Evolutionary conservation across 1,140 invertebrate genomes (phyloP).

Genomic region (Trypoxylus dichotomus): DNA sequence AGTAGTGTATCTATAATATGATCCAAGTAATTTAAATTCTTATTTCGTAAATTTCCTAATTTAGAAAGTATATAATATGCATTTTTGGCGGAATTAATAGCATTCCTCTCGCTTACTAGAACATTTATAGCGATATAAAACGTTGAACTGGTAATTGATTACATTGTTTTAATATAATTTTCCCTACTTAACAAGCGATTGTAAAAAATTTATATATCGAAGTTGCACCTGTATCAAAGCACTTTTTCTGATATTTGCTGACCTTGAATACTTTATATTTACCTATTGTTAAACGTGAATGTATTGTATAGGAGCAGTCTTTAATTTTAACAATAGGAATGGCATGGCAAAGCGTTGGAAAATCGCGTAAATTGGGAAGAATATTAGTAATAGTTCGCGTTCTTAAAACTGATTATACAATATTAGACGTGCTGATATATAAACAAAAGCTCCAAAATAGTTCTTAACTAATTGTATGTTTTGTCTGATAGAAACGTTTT

Average conservation of each 20-base stretch:
- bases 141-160: no score
- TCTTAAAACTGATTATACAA: constrained; percentile 8
- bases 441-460: constrained; percentile 25
- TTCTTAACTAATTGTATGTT: constrained; percentile 16
- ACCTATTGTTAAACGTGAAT: not conserved
- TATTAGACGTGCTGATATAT: constrained; percentile 3
- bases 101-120: no score
- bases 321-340: not conserved
- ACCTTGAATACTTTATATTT: not conserved
- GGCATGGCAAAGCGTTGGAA: not conserved
- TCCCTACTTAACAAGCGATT: not conserved
- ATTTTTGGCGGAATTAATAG: no score
- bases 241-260: not conserved
- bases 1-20: no score
- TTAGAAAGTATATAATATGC: not conserved
- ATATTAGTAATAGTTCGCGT: not conserved
- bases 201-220: not conserved
- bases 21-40: not conserved
- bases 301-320: not conserved
- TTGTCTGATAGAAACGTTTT: not conserved
- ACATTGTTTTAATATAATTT: not conserved
- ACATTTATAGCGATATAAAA: no score
- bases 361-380: not conserved
- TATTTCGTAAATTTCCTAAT: not conserved
- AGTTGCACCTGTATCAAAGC: not conserved